A percentile compares a stretch with the other conserved stretches of the same genome.
Evolutionary conservation across 1,140 invertebrate species (phyloP).

Genomic region (Drosophila rufa): DNA sequence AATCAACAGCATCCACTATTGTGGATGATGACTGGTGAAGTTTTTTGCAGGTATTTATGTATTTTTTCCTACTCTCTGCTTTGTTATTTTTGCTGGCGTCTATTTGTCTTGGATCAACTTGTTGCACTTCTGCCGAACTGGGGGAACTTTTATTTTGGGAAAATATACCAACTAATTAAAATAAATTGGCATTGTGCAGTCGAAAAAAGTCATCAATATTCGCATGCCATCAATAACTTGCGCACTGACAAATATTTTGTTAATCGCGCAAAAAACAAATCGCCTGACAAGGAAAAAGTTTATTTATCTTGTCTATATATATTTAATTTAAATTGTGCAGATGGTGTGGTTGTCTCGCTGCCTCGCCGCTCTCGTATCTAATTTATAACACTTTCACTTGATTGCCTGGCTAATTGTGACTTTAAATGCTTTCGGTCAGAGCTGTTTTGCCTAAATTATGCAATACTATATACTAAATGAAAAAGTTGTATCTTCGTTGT

Average conservation of each 20-base stretch:
- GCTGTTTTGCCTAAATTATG: slow-evolving; percentile 47
- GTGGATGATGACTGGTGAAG: slow-evolving; percentile 55
- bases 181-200: slow-evolving; percentile 61
- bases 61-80: neutral
- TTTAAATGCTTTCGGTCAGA: slow-evolving; percentile 39
- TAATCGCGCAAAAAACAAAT: slow-evolving; percentile 32
- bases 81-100: slow-evolving; percentile 5
- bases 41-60: slow-evolving; percentile 37
- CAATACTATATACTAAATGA: slow-evolving; percentile 34
- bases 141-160: slow-evolving; percentile 55
- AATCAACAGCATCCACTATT: slow-evolving; percentile 66
- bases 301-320: slow-evolving; percentile 46
- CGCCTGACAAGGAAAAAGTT: slow-evolving; percentile 37
- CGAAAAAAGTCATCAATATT: slow-evolving; percentile 68
- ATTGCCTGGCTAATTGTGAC: slow-evolving; percentile 66
- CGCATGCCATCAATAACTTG: slow-evolving; percentile 46
- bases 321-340: slow-evolving; percentile 41
- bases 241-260: slow-evolving; percentile 41
- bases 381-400: slow-evolving; percentile 83
- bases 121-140: slow-evolving; percentile 42
- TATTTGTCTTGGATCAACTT: slow-evolving; percentile 44
- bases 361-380: slow-evolving; percentile 41
- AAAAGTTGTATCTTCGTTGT: slow-evolving; percentile 3
- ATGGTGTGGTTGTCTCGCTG: neutral
- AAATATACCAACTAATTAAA: slow-evolving; percentile 78